A percentile compares a stretch with the other conserved stretches of the same genome.
phyloP scores from a whole-genome alignment of 2,888 invertebrate genomes.

The Anticlea derivata region DNA sequence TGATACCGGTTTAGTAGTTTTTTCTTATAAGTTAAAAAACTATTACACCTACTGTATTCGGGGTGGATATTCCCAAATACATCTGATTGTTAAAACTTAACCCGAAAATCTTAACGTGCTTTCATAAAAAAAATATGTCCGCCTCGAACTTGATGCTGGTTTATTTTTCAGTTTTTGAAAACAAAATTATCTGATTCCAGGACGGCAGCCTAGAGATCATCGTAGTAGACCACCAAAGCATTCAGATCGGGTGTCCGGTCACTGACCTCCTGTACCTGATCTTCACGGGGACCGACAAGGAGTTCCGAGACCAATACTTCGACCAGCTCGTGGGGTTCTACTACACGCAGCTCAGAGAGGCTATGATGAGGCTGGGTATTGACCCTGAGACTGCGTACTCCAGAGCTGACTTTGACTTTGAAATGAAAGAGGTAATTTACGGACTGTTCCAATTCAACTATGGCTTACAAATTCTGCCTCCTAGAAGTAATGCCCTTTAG shows the following conservation, averaged over 20 bases:
- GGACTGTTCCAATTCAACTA: no score
- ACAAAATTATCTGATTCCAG: constrained; percentile 5
- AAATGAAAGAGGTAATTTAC: constrained; percentile 51
- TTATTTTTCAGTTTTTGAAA: no score
- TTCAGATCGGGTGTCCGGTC: constrained; percentile 15
- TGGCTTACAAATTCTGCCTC: no score
- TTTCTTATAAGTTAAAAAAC: no score
- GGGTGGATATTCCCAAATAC: no score
- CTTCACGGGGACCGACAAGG: constrained; percentile 15
- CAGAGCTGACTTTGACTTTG: constrained; percentile 49
- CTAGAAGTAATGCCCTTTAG: no score
- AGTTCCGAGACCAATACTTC: constrained; percentile 33
- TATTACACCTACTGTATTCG: no score
- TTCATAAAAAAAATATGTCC: no score
- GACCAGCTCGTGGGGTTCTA: constrained; percentile 41
- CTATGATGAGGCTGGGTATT: constrained; percentile 44
- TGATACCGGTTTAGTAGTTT: no score
- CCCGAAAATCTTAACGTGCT: no score
- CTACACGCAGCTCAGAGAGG: constrained; percentile 43
- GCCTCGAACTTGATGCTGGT: no score
- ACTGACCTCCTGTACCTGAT: constrained; percentile 15
- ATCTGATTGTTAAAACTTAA: no score
- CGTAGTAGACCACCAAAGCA: constrained; percentile 17
- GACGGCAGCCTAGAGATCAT: constrained; percentile 13
- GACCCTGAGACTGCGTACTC: constrained; percentile 46